phyloP scores from a whole-genome alignment of 2,888 invertebrate genomes.

The Sthenelais limicola region DNA sequence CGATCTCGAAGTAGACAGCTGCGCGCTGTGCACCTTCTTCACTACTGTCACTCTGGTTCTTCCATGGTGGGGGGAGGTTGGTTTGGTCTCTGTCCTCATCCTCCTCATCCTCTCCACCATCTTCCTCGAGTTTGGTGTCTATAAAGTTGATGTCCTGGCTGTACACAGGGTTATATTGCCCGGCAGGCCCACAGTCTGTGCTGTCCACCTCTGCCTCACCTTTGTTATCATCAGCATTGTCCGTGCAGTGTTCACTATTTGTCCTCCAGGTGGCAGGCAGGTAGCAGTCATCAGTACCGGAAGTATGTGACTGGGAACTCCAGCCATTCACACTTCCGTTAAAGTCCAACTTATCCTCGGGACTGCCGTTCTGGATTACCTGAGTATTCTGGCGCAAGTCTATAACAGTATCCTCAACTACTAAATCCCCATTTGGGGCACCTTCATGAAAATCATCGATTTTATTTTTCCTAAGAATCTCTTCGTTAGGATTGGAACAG shows the following conservation, averaged over 20 bases:
- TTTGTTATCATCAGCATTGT: not conserved
- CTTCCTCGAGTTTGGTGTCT: not conserved
- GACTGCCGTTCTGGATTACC: too few species aligned
- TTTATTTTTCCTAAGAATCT: not conserved
- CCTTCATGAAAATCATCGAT: constrained; percentile 33
- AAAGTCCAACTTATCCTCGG: too few species aligned
- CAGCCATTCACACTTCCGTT: too few species aligned
- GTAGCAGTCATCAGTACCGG: constrained; percentile 19
- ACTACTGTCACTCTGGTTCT: constrained; percentile 19
- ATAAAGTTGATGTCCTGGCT: too few species aligned
- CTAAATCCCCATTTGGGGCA: too few species aligned
- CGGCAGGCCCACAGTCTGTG: not conserved
- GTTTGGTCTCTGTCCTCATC: constrained; percentile 4
- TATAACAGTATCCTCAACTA: too few species aligned
- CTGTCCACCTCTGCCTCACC: not conserved
- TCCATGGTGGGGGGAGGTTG: constrained; percentile 40
- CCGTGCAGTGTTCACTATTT: not conserved
- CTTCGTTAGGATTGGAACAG: not conserved
- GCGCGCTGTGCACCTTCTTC: constrained; percentile 26
- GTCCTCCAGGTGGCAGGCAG: constrained; percentile 34
- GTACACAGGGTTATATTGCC: too few species aligned
- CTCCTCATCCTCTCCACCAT: not conserved
- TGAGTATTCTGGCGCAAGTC: too few species aligned
- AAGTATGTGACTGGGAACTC: not conserved
- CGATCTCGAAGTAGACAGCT: not conserved